Base-by-base conservation (phyloP, 2,797 vertebrate genomes). In the Trachurus trachurus region DNA sequence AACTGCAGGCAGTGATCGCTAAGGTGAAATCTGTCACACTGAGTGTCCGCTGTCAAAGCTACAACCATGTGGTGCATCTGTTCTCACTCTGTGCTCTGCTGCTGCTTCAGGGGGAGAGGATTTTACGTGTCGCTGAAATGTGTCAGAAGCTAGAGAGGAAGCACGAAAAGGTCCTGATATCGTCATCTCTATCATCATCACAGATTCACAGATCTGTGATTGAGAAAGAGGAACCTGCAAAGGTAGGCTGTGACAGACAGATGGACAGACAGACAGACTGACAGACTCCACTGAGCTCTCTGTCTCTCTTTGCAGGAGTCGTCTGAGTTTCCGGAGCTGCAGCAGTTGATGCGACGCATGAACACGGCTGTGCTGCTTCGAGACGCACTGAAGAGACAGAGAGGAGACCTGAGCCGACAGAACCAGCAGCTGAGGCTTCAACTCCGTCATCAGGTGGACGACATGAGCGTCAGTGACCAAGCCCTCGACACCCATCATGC, bases 61-160 rank as follows among this genome's bases (percentile, higher is more conserved):
- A 17, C 47, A n/a, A 4, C 19, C 10, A 11, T 21, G 9, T 52
- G 49, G 11, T 53, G 2, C 47, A 9, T 9, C 47, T 26, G 40
- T 5, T 13, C 1, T 21, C 11, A 3, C 34, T 59, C 6, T 19
- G 31, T 34, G 31, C 31, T 34, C 31, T 34, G 31, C 31, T 34
- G 9, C 4, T 53, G 26, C 37, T 78, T 34, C 87, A 93, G 92
- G 91, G 88, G 0, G 79, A 90, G 39, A 87, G 22, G 21, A 19
- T 88, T 31, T 10, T 91, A 2, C 64, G 61, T 0, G 42, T 64
- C 0, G 59, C 26, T 0, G 71, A 88, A 0, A 21, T 87, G 47
- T 87, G 86, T 56, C 17, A 4, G 1, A 84, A 71, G 47, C 57
- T 84, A 54, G 76, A 91, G 67, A 17, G 0, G 1, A 10, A 72